These are phyloP conservation scores for Danio tinwini DNA, from an alignment of 2,797 vertebrate species.

Conservation along the genomic window DNA sequence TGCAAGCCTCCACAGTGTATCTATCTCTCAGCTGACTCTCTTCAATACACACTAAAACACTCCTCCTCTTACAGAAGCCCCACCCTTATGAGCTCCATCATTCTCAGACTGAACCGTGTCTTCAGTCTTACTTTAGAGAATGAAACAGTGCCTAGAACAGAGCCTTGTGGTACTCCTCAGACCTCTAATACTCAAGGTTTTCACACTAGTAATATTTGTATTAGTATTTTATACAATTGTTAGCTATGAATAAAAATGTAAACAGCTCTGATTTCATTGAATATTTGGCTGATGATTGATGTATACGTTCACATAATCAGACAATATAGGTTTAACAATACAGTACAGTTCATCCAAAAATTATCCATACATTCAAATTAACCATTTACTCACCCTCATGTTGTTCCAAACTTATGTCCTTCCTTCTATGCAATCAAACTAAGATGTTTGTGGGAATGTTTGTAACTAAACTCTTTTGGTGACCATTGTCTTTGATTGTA, in stretches of 20 bases:
- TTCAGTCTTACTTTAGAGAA: background rate
- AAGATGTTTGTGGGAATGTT: background rate
- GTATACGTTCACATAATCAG: background rate
- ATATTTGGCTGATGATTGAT: background rate
- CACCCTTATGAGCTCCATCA: slow-evolving; percentile 23
- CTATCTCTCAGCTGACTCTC: slow-evolving; percentile 49
- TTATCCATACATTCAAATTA: no score
- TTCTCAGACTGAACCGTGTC: background rate
- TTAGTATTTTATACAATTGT: background rate
- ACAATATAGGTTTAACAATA: background rate
- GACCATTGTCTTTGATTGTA: background rate
- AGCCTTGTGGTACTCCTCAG: background rate
- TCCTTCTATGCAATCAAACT: background rate
- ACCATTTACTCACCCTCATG: background rate
- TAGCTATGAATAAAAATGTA: background rate
- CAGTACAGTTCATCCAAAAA: no score
- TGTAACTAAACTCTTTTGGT: background rate
- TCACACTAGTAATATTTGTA: background rate
- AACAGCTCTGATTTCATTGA: background rate
- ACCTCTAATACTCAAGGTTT: background rate
- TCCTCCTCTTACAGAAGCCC: slow-evolving; percentile 59
- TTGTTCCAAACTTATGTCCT: background rate
- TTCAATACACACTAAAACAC: slow-evolving; percentile 53
- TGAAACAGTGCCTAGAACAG: background rate
- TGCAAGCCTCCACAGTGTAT: slow-evolving; percentile 22